Conservation (phyloP, 2,888 invertebrate genomes). For the Cheilosia vulpina region DNA sequence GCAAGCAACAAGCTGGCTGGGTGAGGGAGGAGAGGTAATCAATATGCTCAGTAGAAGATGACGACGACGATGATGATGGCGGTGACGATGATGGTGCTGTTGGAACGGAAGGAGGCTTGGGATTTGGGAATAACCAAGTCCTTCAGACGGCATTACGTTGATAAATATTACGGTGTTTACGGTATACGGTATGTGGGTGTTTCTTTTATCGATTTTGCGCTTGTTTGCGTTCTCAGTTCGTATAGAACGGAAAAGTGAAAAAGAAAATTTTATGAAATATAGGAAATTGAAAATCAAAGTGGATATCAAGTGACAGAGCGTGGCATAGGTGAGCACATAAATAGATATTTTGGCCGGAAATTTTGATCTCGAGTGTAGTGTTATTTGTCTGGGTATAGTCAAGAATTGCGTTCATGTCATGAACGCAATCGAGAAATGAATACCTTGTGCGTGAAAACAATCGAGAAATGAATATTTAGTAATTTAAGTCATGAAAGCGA, state of each 20-base stretch:
- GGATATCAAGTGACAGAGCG: slow-evolving; percentile 30
- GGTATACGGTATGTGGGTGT: neutral
- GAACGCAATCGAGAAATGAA: no score
- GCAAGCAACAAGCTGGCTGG: slow-evolving; percentile 43
- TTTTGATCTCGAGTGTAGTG: neutral
- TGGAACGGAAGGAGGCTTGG: slow-evolving; percentile 1
- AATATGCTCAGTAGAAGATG: slow-evolving; percentile 11
- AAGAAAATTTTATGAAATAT: slow-evolving; percentile 9
- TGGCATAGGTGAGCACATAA: neutral
- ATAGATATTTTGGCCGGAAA: slow-evolving; percentile 13
- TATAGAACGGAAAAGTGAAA: neutral
- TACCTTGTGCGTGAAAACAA: no score
- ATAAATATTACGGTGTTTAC: slow-evolving; percentile 35
- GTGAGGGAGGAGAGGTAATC: slow-evolving; percentile 5
- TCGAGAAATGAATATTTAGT: no score
- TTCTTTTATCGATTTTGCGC: neutral
- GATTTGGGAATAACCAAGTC: slow-evolving; percentile 35
- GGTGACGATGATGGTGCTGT: slow-evolving; percentile 12
- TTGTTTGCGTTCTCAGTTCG: slow-evolving; percentile 6
- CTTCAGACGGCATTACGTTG: slow-evolving; percentile 18
- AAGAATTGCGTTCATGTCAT: no score
- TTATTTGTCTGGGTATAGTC: no score
- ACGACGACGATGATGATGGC: slow-evolving; percentile 19
- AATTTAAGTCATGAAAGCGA: no score
- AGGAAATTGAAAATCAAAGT: slow-evolving; percentile 48